These are phyloP conservation scores for Gryllus bimaculatus DNA, from an alignment of 1,140 invertebrate species.

Conservation along the genomic window DNA sequence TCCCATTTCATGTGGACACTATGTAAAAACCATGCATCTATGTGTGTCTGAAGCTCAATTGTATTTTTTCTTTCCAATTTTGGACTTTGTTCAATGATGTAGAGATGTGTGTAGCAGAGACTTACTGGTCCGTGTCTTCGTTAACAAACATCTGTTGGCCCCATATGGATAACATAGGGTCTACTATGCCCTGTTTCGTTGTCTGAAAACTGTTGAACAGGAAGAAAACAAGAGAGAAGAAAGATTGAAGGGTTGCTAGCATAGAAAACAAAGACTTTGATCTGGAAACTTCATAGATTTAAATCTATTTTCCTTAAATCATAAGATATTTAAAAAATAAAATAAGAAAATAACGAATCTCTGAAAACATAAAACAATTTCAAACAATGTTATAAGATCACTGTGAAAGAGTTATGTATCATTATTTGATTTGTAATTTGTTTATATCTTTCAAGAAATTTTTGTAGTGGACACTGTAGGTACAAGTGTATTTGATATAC, in stretches of 20 bases:
- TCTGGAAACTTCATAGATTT: conserved; percentile 1
- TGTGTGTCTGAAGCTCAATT: neutral
- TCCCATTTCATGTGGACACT: neutral
- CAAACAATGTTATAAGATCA: neutral
- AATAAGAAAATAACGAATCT: neutral
- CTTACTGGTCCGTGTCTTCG: conserved; percentile 93
- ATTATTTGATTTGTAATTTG: neutral
- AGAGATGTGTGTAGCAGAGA: conserved; percentile 28
- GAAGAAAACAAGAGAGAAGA: conserved; percentile 24
- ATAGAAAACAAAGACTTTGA: conserved; percentile 1
- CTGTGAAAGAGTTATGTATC: neutral
- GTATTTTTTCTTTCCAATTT: conserved; percentile 2
- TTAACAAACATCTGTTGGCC: conserved; percentile 93
- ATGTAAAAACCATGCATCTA: neutral
- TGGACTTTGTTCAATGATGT: neutral
- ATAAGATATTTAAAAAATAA: neutral
- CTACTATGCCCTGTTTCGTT: conserved; percentile 89
- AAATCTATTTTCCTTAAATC: neutral
- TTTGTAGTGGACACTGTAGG: neutral
- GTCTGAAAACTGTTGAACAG: conserved; percentile 75
- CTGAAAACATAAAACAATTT: neutral
- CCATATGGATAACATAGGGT: conserved; percentile 95
- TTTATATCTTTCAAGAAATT: neutral
- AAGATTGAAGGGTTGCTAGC: conserved; percentile 22
- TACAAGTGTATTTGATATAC: neutral